Base-by-base conservation (phyloP, 2,888 invertebrate species). In the Adelognathus sp. region DNA sequence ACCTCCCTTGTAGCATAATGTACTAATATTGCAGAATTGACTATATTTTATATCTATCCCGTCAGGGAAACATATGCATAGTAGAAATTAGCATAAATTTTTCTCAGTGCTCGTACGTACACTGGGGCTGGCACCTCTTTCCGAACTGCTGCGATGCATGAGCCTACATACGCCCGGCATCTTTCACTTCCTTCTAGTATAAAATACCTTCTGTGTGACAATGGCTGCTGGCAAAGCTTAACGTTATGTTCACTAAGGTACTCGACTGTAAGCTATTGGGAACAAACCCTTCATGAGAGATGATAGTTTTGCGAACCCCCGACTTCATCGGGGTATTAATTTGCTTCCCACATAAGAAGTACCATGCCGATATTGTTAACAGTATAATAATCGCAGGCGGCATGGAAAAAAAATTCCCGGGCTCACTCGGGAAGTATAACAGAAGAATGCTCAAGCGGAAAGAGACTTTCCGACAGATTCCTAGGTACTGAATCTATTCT, bases 161-260 rank as follows among this genome's bases (percentile, higher is more conserved):
- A 16, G 50, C 36, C 24, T 50, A 64, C n/a, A 54, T 16, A 27
- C 29, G 24, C 52, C n/a, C 29, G 54, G 27, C 18, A 29, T 16
- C 7, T 66, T 36, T 29, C n/a, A 54, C 39, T 41, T 41, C 67
- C 27, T 54, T 39, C 67, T 67, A 52, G 18, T 54, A 54, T 54
- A 67, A 24, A 11, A 41, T 41, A 14, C 27, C 39, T 54, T 39
- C 41, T 54, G 29, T 54, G 54, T 29, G 39, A 41, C 41, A 44
- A 63, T 63, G 46, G 29, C 63, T 63, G 63, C 63, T 63, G 44
- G 46, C 63, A 44, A 63, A 63, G 63, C 63, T 63, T 21, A 24
- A 16, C 11, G 16, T 16, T 27, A 44, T 31, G 46, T 18, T 44
- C 29, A 18, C 44, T 21, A 46, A 63, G 31, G 18, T 46, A 46